Percentiles rank a stretch among this genome's conserved stretches.
Evolutionary conservation across 2,113 vertebrate species (phyloP).

Genomic region (Cyrtonyx montezumae): DNA sequence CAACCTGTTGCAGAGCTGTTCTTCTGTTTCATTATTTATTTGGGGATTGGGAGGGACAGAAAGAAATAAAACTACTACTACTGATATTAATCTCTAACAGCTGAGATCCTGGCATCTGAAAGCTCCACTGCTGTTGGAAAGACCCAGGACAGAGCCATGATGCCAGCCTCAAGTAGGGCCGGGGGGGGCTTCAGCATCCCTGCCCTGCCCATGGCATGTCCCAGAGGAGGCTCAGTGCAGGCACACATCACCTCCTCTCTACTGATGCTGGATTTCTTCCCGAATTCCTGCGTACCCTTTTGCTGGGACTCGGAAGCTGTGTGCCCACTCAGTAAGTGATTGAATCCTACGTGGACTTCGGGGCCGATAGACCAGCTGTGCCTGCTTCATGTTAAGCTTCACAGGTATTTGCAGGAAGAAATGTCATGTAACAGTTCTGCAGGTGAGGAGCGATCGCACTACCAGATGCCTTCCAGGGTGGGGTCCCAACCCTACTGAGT

Average conservation of each 20-base stretch:
- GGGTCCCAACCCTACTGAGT: background rate
- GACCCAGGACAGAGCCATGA: background rate
- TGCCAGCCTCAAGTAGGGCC: rapidly evolving
- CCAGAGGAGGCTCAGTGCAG: background rate
- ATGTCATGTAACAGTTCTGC: background rate
- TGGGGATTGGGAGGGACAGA: background rate
- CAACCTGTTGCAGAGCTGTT: background rate
- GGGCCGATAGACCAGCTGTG: background rate
- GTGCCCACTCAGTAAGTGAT: rapidly evolving
- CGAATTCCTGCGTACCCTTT: background rate
- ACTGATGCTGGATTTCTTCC: background rate
- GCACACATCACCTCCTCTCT: rapidly evolving
- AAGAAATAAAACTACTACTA: background rate
- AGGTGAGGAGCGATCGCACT: background rate
- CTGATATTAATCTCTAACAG: background rate
- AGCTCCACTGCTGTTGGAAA: background rate
- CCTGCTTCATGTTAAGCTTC: constrained; percentile 6
- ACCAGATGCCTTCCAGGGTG: background rate
- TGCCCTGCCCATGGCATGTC: background rate
- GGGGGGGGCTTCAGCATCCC: background rate
- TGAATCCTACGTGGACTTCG: background rate
- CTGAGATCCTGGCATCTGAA: background rate
- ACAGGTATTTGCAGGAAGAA: background rate
- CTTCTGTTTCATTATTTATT: constrained; percentile 33
- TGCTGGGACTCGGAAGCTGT: background rate